These are phyloP conservation scores for Apus apus DNA, from an alignment of 2,113 vertebrate species.

Conservation along the genomic window DNA sequence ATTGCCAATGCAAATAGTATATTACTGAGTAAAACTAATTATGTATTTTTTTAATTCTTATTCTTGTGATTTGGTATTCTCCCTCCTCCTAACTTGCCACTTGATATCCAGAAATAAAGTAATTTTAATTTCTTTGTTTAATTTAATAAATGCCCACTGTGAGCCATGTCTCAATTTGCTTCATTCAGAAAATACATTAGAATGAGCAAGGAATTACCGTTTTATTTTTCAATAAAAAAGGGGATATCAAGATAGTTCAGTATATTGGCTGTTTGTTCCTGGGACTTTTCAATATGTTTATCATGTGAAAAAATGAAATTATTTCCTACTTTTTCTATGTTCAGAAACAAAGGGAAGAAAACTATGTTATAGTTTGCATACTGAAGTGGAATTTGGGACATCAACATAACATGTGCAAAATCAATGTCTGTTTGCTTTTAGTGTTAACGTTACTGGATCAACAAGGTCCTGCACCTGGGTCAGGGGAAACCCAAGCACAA, in stretches of 20 bases:
- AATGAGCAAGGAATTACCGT: background rate
- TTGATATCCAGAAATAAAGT: background rate
- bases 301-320: background rate
- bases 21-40: background rate
- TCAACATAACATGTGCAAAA: background rate
- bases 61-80: background rate
- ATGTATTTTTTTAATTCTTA: background rate
- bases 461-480: no score
- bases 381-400: background rate
- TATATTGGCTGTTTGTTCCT: background rate
- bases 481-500: no score
- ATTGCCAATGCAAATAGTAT: background rate
- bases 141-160: background rate
- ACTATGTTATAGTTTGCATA: background rate
- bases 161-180: background rate
- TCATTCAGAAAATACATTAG: background rate
- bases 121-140: background rate
- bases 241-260: background rate
- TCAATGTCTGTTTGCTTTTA: background rate
- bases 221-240: background rate
- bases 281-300: background rate
- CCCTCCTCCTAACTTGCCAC: background rate
- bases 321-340: background rate
- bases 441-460: background rate
- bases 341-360: background rate